Percentiles rank a stretch among this genome's conserved stretches.
Conservation (phyloP, 1,140 invertebrate genomes). For the Ephestia elutella region DNA sequence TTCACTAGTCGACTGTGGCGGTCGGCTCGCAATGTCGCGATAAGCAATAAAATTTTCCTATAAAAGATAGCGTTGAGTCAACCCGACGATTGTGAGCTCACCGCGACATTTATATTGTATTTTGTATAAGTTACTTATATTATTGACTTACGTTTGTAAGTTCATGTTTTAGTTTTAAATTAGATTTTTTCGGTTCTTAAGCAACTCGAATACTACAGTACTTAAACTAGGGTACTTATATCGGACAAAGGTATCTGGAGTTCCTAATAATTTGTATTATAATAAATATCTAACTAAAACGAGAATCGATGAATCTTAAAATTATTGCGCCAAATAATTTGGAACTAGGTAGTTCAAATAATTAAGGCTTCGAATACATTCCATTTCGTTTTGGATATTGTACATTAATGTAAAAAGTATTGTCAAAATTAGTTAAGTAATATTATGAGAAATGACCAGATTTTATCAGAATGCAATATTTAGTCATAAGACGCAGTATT, state of each 20-base stretch:
- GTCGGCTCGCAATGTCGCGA: constrained; percentile 18
- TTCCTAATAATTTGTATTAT: constrained; percentile 50
- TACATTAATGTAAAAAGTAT: constrained; percentile 60
- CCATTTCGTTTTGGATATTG: constrained; percentile 41
- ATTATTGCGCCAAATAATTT: constrained; percentile 7
- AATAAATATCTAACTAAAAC: constrained; percentile 14
- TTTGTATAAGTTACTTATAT: not conserved
- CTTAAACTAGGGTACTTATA: constrained; percentile 20
- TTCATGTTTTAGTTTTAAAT: constrained; percentile 18
- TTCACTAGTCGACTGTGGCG: constrained; percentile 50
- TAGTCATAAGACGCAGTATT: constrained; percentile 69
- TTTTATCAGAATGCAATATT: constrained; percentile 73
- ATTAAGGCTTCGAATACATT: constrained; percentile 33
- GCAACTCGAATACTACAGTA: constrained; percentile 43
- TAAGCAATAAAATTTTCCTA: constrained; percentile 7
- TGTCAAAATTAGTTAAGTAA: constrained; percentile 40
- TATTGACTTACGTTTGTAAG: not conserved
- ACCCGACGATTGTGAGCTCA: constrained; percentile 7
- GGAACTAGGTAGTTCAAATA: constrained; percentile 6
- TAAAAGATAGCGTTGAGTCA: not conserved
- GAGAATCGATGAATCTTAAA: constrained; percentile 10
- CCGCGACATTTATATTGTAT: constrained; percentile 13
- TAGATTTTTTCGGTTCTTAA: constrained; percentile 23
- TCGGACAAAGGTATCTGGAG: constrained; percentile 41
- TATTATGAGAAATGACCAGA: constrained; percentile 66